Evolutionary conservation across 1,140 invertebrate genomes (phyloP).

Genomic region (Penaeus japonicus): DNA sequence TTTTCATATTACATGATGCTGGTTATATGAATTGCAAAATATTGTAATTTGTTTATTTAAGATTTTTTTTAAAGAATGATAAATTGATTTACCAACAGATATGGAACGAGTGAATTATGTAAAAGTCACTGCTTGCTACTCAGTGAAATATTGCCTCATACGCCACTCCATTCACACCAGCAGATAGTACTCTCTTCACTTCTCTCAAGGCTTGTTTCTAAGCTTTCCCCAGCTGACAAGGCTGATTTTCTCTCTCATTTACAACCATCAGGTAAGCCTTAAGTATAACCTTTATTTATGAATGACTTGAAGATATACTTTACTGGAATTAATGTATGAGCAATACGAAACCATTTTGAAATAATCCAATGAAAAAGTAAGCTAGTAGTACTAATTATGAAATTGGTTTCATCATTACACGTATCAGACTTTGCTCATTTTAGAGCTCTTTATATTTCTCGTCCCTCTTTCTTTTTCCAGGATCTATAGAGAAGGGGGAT

Average conservation of each 20-base stretch:
- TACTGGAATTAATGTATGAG: background rate
- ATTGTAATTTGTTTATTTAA: too few species aligned
- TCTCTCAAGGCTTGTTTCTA: slow-evolving; percentile 10
- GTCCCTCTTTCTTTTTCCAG: too few species aligned
- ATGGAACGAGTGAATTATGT: slow-evolving; percentile 29
- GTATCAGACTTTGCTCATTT: too few species aligned
- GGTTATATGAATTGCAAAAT: too few species aligned
- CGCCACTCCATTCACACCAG: background rate
- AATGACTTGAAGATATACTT: background rate
- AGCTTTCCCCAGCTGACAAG: slow-evolving; percentile 8
- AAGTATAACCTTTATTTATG: background rate
- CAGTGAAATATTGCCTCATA: background rate
- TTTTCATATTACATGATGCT: too few species aligned
- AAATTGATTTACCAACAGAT: background rate
- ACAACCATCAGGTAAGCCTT: background rate
- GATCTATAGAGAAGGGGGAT: too few species aligned
- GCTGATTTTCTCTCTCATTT: background rate
- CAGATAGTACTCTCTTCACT: slow-evolving; percentile 6
- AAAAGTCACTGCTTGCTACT: background rate
- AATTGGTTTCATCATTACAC: too few species aligned
- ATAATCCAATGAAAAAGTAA: too few species aligned
- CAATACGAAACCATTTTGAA: too few species aligned
- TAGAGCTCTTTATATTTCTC: too few species aligned
- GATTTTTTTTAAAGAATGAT: too few species aligned
- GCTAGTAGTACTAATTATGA: too few species aligned